A percentile compares a stretch with the other conserved stretches of the same genome.
These are phyloP conservation scores for Agrenia bidenticulata DNA, from an alignment of 2,888 invertebrate genomes.

Conservation along the genomic window DNA sequence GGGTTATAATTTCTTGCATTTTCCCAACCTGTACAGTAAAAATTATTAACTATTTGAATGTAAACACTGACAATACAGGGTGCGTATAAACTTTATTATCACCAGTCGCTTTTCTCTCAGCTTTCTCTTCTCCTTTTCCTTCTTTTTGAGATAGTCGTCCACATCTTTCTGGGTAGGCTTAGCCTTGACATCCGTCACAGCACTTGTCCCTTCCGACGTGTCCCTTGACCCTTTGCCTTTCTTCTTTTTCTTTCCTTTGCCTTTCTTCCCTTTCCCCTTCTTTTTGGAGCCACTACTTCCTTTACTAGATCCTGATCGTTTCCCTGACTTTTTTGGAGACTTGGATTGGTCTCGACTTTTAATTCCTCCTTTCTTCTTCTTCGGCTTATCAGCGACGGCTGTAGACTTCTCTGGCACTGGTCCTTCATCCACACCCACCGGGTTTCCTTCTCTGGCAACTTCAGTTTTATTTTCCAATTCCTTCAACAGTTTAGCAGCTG, in stretches of 20 bases:
- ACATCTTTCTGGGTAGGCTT: conserved; percentile 46
- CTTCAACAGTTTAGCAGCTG: not conserved
- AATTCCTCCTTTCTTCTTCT: not conserved
- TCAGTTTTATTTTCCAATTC: conserved; percentile 4
- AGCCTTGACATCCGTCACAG: conserved; percentile 32
- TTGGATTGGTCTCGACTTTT: not conserved
- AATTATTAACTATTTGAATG: not conserved
- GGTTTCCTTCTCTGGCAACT: not conserved
- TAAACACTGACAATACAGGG: not conserved
- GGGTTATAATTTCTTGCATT: conserved; percentile 43
- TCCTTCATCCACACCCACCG: not conserved
- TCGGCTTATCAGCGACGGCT: not conserved
- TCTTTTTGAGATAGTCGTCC: conserved; percentile 32
- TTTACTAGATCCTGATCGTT: not conserved
- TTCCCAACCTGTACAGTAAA: conserved; percentile 26
- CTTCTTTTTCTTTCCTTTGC: conserved; percentile 31
- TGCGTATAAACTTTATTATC: too few relatives aligned
- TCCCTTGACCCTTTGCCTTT: conserved; percentile 22
- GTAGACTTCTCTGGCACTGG: not conserved
- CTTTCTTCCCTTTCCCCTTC: conserved; percentile 35
- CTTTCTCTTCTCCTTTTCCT: conserved; percentile 35
- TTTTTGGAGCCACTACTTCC: conserved; percentile 14
- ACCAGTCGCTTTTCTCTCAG: conserved; percentile 35
- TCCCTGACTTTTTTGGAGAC: not conserved
- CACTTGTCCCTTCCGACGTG: not conserved